Evolutionary conservation across 2,888 invertebrate species (phyloP).

Genomic region (Cataglyphis cursor): DNA sequence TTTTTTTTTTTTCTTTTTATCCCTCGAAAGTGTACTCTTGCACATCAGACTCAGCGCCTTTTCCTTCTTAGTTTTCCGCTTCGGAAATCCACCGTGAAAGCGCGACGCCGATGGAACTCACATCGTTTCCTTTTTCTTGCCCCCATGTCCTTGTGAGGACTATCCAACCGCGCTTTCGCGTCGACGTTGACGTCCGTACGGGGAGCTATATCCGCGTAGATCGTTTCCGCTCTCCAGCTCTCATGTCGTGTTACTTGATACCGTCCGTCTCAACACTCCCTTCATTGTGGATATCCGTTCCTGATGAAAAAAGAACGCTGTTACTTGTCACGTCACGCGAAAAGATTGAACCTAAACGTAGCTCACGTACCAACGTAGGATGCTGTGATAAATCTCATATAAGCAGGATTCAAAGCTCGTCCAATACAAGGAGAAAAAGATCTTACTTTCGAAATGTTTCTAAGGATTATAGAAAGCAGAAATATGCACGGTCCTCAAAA

Average conservation of each 20-base stretch:
- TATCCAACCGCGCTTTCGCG: slow-evolving; percentile 25
- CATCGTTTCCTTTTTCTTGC: slow-evolving; percentile 46
- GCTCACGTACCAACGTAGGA: neutral
- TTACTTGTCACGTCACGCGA: slow-evolving; percentile 36
- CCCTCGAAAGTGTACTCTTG: slow-evolving; percentile 47
- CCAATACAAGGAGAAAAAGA: slow-evolving; percentile 17
- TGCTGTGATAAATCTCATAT: slow-evolving; percentile 30
- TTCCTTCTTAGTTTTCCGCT: slow-evolving; percentile 49
- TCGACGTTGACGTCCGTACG: slow-evolving; percentile 54
- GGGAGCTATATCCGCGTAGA: slow-evolving; percentile 47
- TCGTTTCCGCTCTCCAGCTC: slow-evolving; percentile 39
- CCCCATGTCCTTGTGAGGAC: slow-evolving; percentile 29
- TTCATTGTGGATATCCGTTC: slow-evolving; percentile 33
- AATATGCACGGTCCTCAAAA: slow-evolving; percentile 10
- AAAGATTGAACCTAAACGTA: slow-evolving; percentile 40
- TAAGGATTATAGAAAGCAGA: slow-evolving; percentile 27
- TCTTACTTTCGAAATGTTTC: neutral
- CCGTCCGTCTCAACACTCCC: slow-evolving; percentile 19
- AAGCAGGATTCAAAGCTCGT: slow-evolving; percentile 8
- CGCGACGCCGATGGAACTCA: slow-evolving; percentile 38
- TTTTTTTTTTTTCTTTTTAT: too few relatives aligned
- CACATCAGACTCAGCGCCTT: slow-evolving; percentile 41
- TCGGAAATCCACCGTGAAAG: slow-evolving; percentile 59
- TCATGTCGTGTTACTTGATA: slow-evolving; percentile 46
- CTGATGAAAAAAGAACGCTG: slow-evolving; percentile 17